Base-by-base conservation (phyloP, 1,140 invertebrate species). In the Callitettix versicolor region DNA sequence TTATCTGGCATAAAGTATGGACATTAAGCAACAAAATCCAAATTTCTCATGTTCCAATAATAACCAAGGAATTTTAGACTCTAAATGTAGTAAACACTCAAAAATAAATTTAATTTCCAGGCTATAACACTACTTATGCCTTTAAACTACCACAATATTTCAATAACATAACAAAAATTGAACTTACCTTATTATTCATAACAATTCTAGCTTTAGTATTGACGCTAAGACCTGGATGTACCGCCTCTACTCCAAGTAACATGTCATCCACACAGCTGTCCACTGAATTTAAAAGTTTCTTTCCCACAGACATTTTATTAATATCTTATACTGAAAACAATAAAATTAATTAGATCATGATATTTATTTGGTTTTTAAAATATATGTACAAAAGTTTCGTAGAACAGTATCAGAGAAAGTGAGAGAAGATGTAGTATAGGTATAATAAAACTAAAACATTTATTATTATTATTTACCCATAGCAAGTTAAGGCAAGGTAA, bases 211-310 rank as follows among this genome's bases (percentile, higher is more conserved):
- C 76, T 4, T 78, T 74, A 1, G 70, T 62, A 58, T 85, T 72
- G 26, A 85, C 69, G 22, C 71, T 67, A 17, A 86, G 69, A 38
- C 75, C 72, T 1, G 82, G 79, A 66, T 84, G 80, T 0, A 75
- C 63, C 9, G 73, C 69, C 26, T 81, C 76, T 14, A 85, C 69
- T 4, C 86, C 87, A 3, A 73, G 69, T 14, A 89, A 67, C 21
- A 79, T 76, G 58, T 88, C 85, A 50, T 82, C 75, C 6, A 88
- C 85, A 55, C 78, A 80, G 11, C 71, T 68, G 38, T 81, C 75
- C 2, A 79, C 66, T 0, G 73, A 68, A 62, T 86, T 87, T 6
- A 87, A 74, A 9, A 88, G 69, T 5, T 49, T 22, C 3, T 49
- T 49, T 12, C 18, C 7, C 2, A 11, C 14, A 33, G 47, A 12